phyloP scores from a whole-genome alignment of 64 coral and sea anemone genomes.

The Pocillopora verrucosa region DNA sequence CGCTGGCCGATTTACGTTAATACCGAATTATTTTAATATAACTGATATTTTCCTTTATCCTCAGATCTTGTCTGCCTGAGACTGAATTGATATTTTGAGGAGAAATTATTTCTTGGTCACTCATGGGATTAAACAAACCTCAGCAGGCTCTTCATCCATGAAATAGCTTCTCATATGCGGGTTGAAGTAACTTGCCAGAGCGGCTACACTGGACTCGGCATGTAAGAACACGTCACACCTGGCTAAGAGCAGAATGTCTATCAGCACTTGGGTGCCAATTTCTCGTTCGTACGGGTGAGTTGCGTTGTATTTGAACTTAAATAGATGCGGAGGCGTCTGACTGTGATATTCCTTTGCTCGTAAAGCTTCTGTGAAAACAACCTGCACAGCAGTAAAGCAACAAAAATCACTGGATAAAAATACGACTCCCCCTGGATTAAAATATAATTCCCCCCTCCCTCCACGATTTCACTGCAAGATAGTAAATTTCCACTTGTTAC shows the following conservation, averaged over 20 bases:
- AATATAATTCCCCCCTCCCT: no score
- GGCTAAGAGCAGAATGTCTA: conserved; percentile 67
- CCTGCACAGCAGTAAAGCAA: not conserved
- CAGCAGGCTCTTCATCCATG: not conserved
- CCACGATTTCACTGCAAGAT: no score
- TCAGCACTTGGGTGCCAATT: conserved; percentile 62
- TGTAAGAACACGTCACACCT: conserved; percentile 70
- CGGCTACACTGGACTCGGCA: conserved; percentile 66
- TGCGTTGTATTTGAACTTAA: not conserved
- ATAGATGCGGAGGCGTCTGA: not conserved
- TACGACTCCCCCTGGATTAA: no score
- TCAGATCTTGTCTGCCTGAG: no score
- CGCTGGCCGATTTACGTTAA: no score
- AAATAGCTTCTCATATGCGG: conserved; percentile 53
- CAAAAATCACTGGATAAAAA: no score
- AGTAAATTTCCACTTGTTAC: no score
- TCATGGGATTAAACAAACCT: not conserved
- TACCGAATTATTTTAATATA: no score
- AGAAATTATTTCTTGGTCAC: no score
- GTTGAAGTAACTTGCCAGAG: conserved; percentile 72
- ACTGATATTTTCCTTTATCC: no score
- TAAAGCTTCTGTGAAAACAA: conserved; percentile 40
- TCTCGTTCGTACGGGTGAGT: conserved; percentile 15
- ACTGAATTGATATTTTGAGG: no score
- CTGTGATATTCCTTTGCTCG: conserved; percentile 30